Base-by-base conservation (phyloP, 2,888 invertebrate genomes). In the Punctoribates punctum region DNA sequence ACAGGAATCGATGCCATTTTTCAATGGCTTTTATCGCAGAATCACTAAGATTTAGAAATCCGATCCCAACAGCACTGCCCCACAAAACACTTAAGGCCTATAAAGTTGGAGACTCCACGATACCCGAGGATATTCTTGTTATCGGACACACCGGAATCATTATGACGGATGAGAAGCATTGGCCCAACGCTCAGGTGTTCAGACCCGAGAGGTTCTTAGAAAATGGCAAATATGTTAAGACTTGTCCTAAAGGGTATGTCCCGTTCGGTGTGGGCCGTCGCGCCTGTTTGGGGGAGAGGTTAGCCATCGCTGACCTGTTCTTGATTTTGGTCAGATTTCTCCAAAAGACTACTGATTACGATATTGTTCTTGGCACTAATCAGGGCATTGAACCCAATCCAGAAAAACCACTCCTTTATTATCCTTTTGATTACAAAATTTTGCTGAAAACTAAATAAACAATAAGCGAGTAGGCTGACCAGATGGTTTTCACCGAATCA, bases 201-300 rank as follows among this genome's bases (percentile, higher is more conserved):
- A 46, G 38, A 0, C 75, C 75, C 11, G 67, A 75, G 25, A 46
- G 75, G 3, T 75, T 75, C 17, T 42, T 75, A 4, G 25, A 42
- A 6, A 27, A 65, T n/a, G 70, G 67, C 9, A 13, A 51, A 46
- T 51, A n/a, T 17, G 25, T 42, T 17, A 42, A 15, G 13, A 42
- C 27, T 11, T 8, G 27, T n/a, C 51, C 51, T 11, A 8, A 65
- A 5, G 27, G 29, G 48, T 75, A 67, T 15, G 27, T 75, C 1
- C 46, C 75, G 6, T 75, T 75, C 25, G 51, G 75, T 65, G 27
- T 25, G 1, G 75, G 75, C 13, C 62, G 57, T 23, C 34, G 75
- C 9, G 54, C 29, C 17, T 75, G 75, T 48, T 29, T 62, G n/a
- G 75, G 75, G 4, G 75, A 75, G 25, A 75, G 38, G 27, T n/a